Evolutionary conservation across 30 jellyfish, hydroid and myxozoan species (phyloP).

Genomic region (Pelagia noctiluca): DNA sequence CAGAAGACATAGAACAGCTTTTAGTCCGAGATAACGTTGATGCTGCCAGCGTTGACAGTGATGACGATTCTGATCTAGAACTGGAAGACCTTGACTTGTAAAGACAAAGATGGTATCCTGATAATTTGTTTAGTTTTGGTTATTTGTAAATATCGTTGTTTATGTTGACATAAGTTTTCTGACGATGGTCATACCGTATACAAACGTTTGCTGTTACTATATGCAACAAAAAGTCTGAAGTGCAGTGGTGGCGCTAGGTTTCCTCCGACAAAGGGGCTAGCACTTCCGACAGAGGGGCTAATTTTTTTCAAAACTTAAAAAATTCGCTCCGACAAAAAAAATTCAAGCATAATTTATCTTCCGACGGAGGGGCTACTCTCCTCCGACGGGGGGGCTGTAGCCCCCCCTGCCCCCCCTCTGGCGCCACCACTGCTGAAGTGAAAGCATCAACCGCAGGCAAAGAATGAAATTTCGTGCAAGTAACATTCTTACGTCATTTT

Average conservation of each 20-base stretch:
- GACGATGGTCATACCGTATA: conserved; percentile 21
- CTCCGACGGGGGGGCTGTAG: too few species aligned
- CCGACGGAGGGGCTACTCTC: too few species aligned
- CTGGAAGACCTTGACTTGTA: conserved; percentile 31
- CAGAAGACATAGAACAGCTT: conserved; percentile 42
- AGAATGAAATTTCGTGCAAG: conserved; percentile 26
- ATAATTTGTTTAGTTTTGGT: conserved; percentile 28
- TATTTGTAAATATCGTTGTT: conserved; percentile 21
- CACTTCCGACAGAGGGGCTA: too few species aligned
- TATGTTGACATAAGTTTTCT: conserved; percentile 22
- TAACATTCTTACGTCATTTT: conserved; percentile 12
- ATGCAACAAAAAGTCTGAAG: conserved; percentile 16
- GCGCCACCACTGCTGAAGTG: too few species aligned
- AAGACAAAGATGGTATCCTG: conserved; percentile 21
- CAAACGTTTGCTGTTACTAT: neutral
- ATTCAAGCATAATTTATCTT: too few species aligned
- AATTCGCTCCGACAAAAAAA: too few species aligned
- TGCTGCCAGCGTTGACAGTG: conserved; percentile 36
- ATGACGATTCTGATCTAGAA: conserved; percentile 30
- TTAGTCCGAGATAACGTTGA: conserved; percentile 17
- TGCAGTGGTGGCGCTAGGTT: too few species aligned
- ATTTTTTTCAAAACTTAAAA: too few species aligned
- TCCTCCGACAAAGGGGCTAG: too few species aligned
- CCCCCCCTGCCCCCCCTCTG: too few species aligned
- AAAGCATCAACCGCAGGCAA: conserved; percentile 30